phyloP scores from a whole-genome alignment of 2,888 invertebrate species.

The Cerceris ruficornis region DNA sequence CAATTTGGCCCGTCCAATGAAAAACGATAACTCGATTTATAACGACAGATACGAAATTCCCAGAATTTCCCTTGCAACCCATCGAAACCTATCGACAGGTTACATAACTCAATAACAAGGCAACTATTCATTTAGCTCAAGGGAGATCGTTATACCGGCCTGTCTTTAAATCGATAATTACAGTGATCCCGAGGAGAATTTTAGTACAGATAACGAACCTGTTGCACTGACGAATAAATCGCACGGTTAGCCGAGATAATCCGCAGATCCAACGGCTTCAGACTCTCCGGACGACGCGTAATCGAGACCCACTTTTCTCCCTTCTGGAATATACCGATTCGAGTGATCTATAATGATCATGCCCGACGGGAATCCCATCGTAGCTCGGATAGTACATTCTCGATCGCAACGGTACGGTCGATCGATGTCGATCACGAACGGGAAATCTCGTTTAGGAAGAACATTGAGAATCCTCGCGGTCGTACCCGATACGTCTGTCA shows the following conservation, averaged over 20 bases:
- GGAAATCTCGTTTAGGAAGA: constrained; percentile 10
- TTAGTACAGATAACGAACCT: constrained; percentile 27
- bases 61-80: neutral
- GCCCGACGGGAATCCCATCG: constrained; percentile 41
- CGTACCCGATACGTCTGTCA: constrained; percentile 58
- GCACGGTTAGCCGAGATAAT: neutral
- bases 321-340: constrained; percentile 5
- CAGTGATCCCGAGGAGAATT: constrained; percentile 10
- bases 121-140: constrained; percentile 1
- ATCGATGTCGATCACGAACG: neutral
- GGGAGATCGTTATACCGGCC: constrained; percentile 25
- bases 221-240: constrained; percentile 24
- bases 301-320: constrained; percentile 18
- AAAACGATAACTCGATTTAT: too few relatives aligned
- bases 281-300: constrained; percentile 4
- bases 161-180: constrained; percentile 23
- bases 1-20: too few relatives aligned
- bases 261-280: neutral
- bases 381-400: constrained; percentile 20
- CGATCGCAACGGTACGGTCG: constrained; percentile 21
- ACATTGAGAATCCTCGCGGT: constrained; percentile 43
- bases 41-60: too few relatives aligned
- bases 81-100: neutral
- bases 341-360: constrained; percentile 30
- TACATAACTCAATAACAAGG: neutral